A percentile compares a stretch with the other conserved stretches of the same genome.
Conservation (phyloP, 2,888 invertebrate species). For the Oscheius onirici region DNA sequence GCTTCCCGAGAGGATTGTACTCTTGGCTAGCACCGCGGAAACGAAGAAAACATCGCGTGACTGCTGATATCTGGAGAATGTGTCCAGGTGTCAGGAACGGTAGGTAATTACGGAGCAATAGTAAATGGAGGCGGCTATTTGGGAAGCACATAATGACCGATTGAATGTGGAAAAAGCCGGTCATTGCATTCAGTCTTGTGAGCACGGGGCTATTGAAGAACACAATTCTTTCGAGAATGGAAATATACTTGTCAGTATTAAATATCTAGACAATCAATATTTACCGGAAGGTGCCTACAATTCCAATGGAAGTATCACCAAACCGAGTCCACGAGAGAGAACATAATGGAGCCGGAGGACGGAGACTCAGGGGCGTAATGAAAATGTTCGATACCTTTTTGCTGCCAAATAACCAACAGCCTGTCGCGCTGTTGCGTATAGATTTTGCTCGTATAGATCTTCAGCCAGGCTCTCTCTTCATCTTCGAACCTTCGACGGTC, state of each 20-base stretch:
- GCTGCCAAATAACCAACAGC: slow-evolving; percentile 27
- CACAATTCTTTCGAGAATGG: no score
- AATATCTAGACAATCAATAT: no score
- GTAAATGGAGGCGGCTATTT: slow-evolving; percentile 1
- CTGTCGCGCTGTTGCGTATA: slow-evolving; percentile 26
- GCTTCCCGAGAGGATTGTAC: not conserved
- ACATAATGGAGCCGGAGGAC: no score
- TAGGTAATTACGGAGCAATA: not conserved
- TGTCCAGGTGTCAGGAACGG: not conserved
- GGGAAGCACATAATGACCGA: not conserved
- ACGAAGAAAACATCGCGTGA: slow-evolving; percentile 1
- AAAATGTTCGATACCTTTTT: slow-evolving; percentile 36
- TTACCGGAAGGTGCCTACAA: no score
- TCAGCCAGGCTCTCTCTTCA: slow-evolving; percentile 20
- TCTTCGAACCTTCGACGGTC: slow-evolving; percentile 1
- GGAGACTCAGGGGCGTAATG: slow-evolving; percentile 25
- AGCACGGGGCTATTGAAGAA: no score
- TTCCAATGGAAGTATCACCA: no score
- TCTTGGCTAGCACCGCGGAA: not conserved
- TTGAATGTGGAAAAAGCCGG: no score
- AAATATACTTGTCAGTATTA: no score
- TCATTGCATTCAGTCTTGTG: no score
- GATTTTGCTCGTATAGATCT: slow-evolving; percentile 6
- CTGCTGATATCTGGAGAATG: not conserved
- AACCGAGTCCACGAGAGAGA: no score